A percentile compares a stretch with the other conserved stretches of the same genome.
Evolutionary conservation across 2,113 vertebrate species (phyloP).

Genomic region (Neomonachus schauinslandi): DNA sequence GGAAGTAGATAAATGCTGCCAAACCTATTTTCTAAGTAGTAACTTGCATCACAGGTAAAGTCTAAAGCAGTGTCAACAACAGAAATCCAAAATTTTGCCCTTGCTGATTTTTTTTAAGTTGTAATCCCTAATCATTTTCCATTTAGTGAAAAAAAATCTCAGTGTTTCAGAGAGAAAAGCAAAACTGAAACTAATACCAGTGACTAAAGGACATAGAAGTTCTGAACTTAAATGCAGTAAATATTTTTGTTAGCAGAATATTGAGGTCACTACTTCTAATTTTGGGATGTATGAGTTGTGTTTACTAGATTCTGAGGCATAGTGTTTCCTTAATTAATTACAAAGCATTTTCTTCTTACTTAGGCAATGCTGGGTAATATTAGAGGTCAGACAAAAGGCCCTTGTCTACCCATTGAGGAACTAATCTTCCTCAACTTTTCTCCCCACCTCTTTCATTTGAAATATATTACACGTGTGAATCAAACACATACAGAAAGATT

Average conservation of each 20-base stretch:
- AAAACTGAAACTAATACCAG: background rate
- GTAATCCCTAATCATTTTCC: background rate
- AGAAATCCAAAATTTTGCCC: slow-evolving; percentile 23
- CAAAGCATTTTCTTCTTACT: background rate
- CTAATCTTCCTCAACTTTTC: background rate
- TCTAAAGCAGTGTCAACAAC: background rate
- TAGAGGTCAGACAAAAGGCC: background rate
- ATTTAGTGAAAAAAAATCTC: slow-evolving; percentile 3
- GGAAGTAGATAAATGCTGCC: slow-evolving; percentile 1
- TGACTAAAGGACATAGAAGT: background rate
- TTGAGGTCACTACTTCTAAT: background rate
- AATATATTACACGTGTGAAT: background rate
- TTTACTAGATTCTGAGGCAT: background rate
- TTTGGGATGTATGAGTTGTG: background rate
- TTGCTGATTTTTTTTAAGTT: background rate
- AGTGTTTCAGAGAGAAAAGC: background rate
- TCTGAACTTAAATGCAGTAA: background rate
- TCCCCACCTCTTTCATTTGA: background rate
- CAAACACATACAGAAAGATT: background rate
- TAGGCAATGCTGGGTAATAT: background rate
- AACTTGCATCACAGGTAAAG: background rate
- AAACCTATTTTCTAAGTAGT: slow-evolving; percentile 23
- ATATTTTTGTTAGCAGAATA: background rate
- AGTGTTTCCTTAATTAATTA: background rate
- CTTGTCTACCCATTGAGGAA: background rate